Conservation (phyloP, 2,797 vertebrate genomes). For the Kryptolebias ocellatus region DNA sequence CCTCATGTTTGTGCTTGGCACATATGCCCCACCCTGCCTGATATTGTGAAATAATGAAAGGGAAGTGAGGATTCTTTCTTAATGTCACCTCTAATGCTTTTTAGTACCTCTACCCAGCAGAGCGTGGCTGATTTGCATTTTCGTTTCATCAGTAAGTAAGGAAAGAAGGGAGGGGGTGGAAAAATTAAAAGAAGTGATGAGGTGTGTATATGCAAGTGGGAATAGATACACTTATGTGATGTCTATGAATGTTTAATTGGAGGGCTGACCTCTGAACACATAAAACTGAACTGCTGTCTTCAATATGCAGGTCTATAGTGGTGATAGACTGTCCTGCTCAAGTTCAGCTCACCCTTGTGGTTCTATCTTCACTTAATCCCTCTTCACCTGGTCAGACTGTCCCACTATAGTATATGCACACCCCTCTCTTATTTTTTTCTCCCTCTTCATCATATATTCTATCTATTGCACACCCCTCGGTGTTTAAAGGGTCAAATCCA, state of each 20-base stretch:
- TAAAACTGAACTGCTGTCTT: slow-evolving; percentile 38
- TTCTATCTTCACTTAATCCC: slow-evolving; percentile 28
- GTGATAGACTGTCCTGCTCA: slow-evolving; percentile 34
- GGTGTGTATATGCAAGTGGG: slow-evolving; percentile 16
- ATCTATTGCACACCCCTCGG: slow-evolving; percentile 10
- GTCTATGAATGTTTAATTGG: slow-evolving; percentile 55
- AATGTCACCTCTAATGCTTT: slow-evolving; percentile 60
- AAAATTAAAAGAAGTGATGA: slow-evolving; percentile 20
- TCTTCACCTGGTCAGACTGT: slow-evolving; percentile 12
- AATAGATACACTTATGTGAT: slow-evolving; percentile 29
- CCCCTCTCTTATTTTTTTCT: background rate
- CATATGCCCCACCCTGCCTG: slow-evolving; percentile 2
- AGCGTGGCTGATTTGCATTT: slow-evolving; percentile 54
- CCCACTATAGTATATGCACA: background rate
- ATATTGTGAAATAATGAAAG: slow-evolving; percentile 19
- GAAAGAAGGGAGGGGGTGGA: background rate
- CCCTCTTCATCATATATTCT: background rate
- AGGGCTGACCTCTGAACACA: slow-evolving; percentile 56
- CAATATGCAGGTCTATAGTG: slow-evolving; percentile 39
- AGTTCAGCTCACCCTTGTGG: slow-evolving; percentile 13
- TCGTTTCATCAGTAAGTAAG: slow-evolving; percentile 24
- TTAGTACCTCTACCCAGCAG: slow-evolving; percentile 30
- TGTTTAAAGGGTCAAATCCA: slow-evolving; percentile 36
- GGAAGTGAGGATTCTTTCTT: slow-evolving; percentile 29
- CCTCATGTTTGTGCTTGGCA: slow-evolving; percentile 6